A percentile compares a stretch with the other conserved stretches of the same genome.
These are phyloP conservation scores for Trachops cirrhosus DNA, from an alignment of 2,797 vertebrate species.

Conservation along the genomic window DNA sequence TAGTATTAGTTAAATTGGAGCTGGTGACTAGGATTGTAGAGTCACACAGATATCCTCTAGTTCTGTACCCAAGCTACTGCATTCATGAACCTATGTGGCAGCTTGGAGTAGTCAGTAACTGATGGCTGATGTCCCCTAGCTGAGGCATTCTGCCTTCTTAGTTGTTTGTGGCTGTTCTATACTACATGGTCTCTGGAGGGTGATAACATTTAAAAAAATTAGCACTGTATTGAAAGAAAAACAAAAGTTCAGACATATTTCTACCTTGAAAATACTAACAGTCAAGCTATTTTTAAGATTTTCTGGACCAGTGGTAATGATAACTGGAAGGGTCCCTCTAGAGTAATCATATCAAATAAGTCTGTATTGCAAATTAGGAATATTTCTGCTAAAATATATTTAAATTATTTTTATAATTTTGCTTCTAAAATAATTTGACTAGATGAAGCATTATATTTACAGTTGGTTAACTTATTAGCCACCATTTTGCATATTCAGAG, in stretches of 20 bases:
- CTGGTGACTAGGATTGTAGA: not conserved
- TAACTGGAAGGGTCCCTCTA: not conserved
- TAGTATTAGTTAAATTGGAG: not conserved
- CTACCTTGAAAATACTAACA: not conserved
- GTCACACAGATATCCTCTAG: not conserved
- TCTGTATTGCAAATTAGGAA: not conserved
- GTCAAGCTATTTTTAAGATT: not conserved
- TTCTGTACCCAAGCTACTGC: not conserved
- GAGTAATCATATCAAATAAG: not conserved
- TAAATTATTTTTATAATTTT: not conserved
- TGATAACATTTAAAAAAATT: not conserved
- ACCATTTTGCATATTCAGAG: not conserved
- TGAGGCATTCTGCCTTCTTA: not conserved
- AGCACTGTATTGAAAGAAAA: not conserved
- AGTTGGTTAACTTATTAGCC: not conserved
- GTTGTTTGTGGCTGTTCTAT: not conserved
- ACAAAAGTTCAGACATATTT: not conserved
- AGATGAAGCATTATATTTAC: not conserved
- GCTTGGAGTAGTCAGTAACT: not conserved
- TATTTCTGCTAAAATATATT: not conserved
- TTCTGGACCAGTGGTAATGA: not conserved
- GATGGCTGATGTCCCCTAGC: too few species aligned
- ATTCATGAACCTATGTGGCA: not conserved
- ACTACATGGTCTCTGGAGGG: not conserved
- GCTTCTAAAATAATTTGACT: not conserved